A percentile compares a stretch with the other conserved stretches of the same genome.
phyloP scores from a whole-genome alignment of 2,888 invertebrate species.

The Pheosia tremula region DNA sequence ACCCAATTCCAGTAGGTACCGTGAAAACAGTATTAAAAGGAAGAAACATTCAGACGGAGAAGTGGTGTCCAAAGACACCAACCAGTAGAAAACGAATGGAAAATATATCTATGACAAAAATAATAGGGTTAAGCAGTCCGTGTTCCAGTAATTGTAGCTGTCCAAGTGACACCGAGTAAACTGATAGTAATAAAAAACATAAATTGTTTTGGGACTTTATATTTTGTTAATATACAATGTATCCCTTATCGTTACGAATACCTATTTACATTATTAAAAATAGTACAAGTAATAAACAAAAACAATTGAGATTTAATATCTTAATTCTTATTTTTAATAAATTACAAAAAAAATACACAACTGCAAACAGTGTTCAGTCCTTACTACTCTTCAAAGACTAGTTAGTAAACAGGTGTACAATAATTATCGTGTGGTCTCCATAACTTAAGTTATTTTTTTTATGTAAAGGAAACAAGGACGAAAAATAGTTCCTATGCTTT shows the following conservation, averaged over 20 bases:
- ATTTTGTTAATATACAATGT: slow-evolving; percentile 82
- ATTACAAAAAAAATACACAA: slow-evolving; percentile 56
- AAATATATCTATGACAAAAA: slow-evolving; percentile 16
- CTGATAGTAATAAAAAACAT: slow-evolving; percentile 45
- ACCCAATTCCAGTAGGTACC: slow-evolving; percentile 1
- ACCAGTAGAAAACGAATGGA: slow-evolving; percentile 14
- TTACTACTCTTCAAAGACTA: slow-evolving; percentile 62
- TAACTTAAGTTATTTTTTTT: slow-evolving; percentile 25
- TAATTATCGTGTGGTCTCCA: slow-evolving; percentile 34
- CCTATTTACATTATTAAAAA: slow-evolving; percentile 74
- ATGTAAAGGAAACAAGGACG: slow-evolving; percentile 51
- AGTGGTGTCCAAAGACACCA: slow-evolving; percentile 20
- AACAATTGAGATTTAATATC: slow-evolving; percentile 75
- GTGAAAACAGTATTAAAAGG: background rate
- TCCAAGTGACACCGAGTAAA: slow-evolving; percentile 21
- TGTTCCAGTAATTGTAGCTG: slow-evolving; percentile 30
- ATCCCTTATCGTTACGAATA: slow-evolving; percentile 70
- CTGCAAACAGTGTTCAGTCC: slow-evolving; percentile 58
- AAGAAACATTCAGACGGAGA: slow-evolving; percentile 17
- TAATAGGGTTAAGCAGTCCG: slow-evolving; percentile 14
- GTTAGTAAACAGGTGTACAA: slow-evolving; percentile 59
- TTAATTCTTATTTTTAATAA: slow-evolving; percentile 50
- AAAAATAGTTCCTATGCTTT: slow-evolving; percentile 63
- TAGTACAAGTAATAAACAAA: slow-evolving; percentile 75
- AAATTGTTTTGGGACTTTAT: slow-evolving; percentile 68